Evolutionary conservation across 2,888 invertebrate species (phyloP), one percentile per base, ranked within the genome.

Genomic region (Erebia palarica): DNA sequence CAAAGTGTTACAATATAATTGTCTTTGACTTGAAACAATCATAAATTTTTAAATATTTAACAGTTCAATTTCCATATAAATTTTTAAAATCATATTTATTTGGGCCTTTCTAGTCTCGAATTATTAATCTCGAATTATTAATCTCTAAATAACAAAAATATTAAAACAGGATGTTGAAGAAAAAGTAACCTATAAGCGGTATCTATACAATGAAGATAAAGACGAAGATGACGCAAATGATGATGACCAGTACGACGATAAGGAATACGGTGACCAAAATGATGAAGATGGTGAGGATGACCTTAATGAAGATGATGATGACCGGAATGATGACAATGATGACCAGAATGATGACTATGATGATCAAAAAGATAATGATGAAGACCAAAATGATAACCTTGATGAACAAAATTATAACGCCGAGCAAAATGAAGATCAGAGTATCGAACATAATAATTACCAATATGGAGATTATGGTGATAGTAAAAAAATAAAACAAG

Each of bases 251-350:
- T 77, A 80, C 18, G 73, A 79, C 10, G 78, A 81, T 27, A 78
- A 79, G 36, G 78, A 76, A 13, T 75, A 81, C 44, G 80, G 84
- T 71, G 82, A 86, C 51, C 79, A 80, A 59, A 80, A 83, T 65
- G 72, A 78, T 69, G 78, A 78, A 67, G 79, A 84, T 36, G 77
- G 78, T 57, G 78, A 80, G 64, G 76, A 81, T 57, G 77, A 82
- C n/a, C n/a, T n/a, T n/a, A n/a, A n/a, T 72, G 77, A 83, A 68
- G 60, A 21, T 9, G 67, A 75, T 67, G 73, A 75, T 66, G 72
- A 70, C 36, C 78, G 79, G 58, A 78, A 75, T 42, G 75, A 78
- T n/a, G 73, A 77, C 51, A 75, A 82, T 0, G 79, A 81, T 44
- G 78, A 81, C n/a, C 74, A 80, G 14, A 78, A 81, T 55, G 79